Evolutionary conservation across 2,888 invertebrate genomes (phyloP).

Genomic region (Phasia obesa): DNA sequence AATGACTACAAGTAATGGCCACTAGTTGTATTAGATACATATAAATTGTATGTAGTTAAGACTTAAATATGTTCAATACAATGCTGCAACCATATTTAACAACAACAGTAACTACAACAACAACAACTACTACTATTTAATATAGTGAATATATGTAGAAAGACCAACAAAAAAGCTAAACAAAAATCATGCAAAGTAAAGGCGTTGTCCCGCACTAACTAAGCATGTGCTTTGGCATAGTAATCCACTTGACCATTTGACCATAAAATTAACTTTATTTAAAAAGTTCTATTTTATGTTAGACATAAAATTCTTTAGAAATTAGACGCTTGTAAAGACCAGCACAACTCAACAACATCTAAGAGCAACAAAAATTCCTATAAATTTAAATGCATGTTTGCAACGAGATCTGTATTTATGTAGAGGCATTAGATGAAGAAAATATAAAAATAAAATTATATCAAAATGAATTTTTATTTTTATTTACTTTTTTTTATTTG

Average conservation of each 20-base stretch:
- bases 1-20: slow-evolving; percentile 65
- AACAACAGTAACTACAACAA: slow-evolving; percentile 36
- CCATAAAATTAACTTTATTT: slow-evolving; percentile 75
- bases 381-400: slow-evolving; percentile 3
- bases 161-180: slow-evolving; percentile 36
- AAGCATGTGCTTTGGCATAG: slow-evolving; percentile 75
- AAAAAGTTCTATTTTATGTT: slow-evolving; percentile 66
- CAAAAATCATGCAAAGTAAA: slow-evolving; percentile 64
- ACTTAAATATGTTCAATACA: slow-evolving; percentile 61
- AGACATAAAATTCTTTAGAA: slow-evolving; percentile 64
- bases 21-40: slow-evolving; percentile 59
- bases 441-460: slow-evolving; percentile 38
- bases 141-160: too few relatives aligned
- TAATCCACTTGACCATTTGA: slow-evolving; percentile 81
- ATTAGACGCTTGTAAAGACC: slow-evolving; percentile 59
- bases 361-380: slow-evolving; percentile 25
- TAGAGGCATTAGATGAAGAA: slow-evolving; percentile 25
- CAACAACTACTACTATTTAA: slow-evolving; percentile 7
- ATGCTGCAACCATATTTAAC: background rate
- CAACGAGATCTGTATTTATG: slow-evolving; percentile 1
- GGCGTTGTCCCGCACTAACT: slow-evolving; percentile 69
- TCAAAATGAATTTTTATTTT: slow-evolving; percentile 63
- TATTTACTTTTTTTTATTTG: slow-evolving; percentile 47
- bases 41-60: slow-evolving; percentile 69
- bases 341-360: slow-evolving; percentile 4